Base-by-base conservation (phyloP, 2,113 vertebrate genomes). In the Rhynchomys soricoides region DNA sequence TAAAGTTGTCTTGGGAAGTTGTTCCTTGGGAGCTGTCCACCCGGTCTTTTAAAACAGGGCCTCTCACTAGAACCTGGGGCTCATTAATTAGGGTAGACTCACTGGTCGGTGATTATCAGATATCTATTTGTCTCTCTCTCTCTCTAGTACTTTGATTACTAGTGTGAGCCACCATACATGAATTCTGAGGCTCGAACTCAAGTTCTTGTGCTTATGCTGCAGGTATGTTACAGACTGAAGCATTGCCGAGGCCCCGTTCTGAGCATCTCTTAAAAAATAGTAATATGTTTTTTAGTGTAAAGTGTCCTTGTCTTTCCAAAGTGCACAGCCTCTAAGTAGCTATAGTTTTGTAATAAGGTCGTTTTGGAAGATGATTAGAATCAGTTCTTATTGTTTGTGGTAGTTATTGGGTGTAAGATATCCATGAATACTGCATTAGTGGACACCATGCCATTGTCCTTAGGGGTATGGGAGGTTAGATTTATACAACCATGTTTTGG, bases 261-360 rank as follows among this genome's bases (percentile, higher is more conserved):
- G 74, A 62, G 29, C 50, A 34, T 87, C 13, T 68, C 29, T 89
- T 85, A 12, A 59, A 70, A 94, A 48, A 81, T 50, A 45, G 24
- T 15, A 34, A 68, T 68, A 5, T 12, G n/a, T 89, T 91, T 91
- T 57, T 71, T 92, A 68, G 64, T n/a, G 29, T 64, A 62, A 62
- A 91, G 19, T 81, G 71, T 48, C n/a, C 82, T 24, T 74, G 40
- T 1, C 62, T 40, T 94, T 93, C n/a, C 89, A 92, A 94, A 92
- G 57, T 34, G 12, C 37, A 73, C 81, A 91, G 45, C 43, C 45
- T 91, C 11, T 90, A 31, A 87, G 73, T 50, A 74, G 57, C 15
- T 9, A 78, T 91, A 43, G 21, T 75, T 92, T 81, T 94, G 31
- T 57, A 21, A 73, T 52, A 40, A 90, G 64, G 1, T 43, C 52